Percentiles rank a stretch among this genome's conserved stretches.
These are phyloP conservation scores for Ridgeia piscesae DNA, from an alignment of 1,140 invertebrate species.

Conservation along the genomic window DNA sequence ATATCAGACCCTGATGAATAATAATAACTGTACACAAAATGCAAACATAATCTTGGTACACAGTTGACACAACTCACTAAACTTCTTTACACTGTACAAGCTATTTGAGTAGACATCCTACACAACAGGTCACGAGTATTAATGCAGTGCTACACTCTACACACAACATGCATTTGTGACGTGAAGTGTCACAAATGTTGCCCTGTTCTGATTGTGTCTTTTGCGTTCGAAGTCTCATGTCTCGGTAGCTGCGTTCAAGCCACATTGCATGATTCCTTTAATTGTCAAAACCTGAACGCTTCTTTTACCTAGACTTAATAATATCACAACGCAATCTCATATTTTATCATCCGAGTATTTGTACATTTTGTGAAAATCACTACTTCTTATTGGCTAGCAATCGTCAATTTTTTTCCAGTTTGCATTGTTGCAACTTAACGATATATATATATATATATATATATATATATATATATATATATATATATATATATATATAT, in stretches of 20 bases:
- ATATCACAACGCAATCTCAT: not conserved
- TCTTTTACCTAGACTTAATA: not conserved
- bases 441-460: too few species aligned
- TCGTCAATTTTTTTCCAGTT: not conserved
- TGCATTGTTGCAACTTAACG: too few species aligned
- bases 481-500: too few species aligned
- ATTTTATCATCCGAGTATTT: not conserved
- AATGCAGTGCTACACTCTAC: not conserved
- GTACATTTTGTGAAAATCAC: not conserved
- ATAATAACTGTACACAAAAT: not conserved
- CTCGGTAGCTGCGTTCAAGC: not conserved
- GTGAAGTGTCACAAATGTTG: not conserved
- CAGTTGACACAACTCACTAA: not conserved
- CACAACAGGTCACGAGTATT: not conserved
- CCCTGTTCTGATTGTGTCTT: not conserved
- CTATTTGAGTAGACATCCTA: not conserved
- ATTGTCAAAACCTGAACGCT: not conserved
- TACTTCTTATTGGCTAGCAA: not conserved
- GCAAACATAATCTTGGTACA: not conserved
- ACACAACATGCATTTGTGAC: not conserved
- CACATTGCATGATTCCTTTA: not conserved
- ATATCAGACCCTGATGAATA: not conserved
- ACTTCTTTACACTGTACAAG: not conserved
- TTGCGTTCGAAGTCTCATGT: not conserved
- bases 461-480: too few species aligned